Percentiles rank a stretch among this genome's conserved stretches.
These are phyloP conservation scores for Parapsyche elsis DNA, from an alignment of 1,140 invertebrate genomes.

Conservation along the genomic window DNA sequence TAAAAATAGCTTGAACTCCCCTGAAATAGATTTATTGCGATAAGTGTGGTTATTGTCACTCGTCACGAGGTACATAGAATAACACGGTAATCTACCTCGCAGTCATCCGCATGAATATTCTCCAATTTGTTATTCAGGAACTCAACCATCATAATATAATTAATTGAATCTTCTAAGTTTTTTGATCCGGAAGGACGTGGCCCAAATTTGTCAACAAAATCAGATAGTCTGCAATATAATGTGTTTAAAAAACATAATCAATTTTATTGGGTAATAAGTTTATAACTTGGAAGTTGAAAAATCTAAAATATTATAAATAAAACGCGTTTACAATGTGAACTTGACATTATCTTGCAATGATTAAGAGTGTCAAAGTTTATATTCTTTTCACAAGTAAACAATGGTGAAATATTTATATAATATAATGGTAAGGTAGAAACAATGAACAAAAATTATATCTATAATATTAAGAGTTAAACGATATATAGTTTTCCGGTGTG, in stretches of 20 bases:
- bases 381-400: background rate
- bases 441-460: too few relatives aligned
- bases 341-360: background rate
- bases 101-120: constrained; percentile 67
- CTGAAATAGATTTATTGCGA: too few relatives aligned
- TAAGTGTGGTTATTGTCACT: too few relatives aligned
- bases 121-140: constrained; percentile 67
- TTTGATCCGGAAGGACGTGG: constrained; percentile 71
- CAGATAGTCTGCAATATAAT: constrained; percentile 64
- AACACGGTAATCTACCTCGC: constrained; percentile 40
- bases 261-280: too few relatives aligned
- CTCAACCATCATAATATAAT: constrained; percentile 72
- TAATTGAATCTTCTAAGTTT: constrained; percentile 74
- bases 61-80: background rate
- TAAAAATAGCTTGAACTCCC: too few relatives aligned
- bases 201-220: constrained; percentile 77
- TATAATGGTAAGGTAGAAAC: too few relatives aligned
- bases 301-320: too few relatives aligned
- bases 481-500: too few relatives aligned
- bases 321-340: too few relatives aligned
- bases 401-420: too few relatives aligned
- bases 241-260: background rate
- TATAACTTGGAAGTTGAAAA: too few relatives aligned
- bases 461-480: too few relatives aligned
- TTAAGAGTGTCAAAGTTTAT: background rate